A percentile compares a stretch with the other conserved stretches of the same genome.
Evolutionary conservation across 2,888 invertebrate genomes (phyloP).

Genomic region (Nomada goodeniana): DNA sequence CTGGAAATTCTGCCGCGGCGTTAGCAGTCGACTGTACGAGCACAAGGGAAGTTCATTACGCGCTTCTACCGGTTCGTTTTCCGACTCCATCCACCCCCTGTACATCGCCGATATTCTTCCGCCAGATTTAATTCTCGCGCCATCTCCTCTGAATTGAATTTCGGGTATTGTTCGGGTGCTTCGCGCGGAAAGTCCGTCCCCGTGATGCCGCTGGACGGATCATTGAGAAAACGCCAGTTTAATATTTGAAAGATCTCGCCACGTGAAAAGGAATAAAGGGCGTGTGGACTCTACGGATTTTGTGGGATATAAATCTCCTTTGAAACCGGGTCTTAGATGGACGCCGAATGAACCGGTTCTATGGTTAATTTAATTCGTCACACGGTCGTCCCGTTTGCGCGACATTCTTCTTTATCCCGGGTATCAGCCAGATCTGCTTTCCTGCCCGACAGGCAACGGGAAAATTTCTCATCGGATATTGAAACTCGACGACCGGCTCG

Average conservation of each 20-base stretch:
- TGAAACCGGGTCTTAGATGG: constrained; percentile 16
- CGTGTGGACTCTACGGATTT: constrained; percentile 2
- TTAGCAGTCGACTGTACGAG: constrained; percentile 6
- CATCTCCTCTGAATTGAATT: constrained; percentile 6
- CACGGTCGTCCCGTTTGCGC: neutral
- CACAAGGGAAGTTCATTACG: constrained; percentile 57
- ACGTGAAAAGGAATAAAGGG: neutral
- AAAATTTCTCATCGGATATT: constrained; percentile 26
- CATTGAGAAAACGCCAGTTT: constrained; percentile 1
- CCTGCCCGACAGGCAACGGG: neutral
- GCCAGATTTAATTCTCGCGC: constrained; percentile 47
- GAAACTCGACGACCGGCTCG: neutral
- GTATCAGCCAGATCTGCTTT: neutral
- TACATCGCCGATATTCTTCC: constrained; percentile 1
- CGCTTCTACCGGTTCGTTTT: constrained; percentile 47
- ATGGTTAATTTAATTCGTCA: constrained; percentile 28
- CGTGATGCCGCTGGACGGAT: neutral
- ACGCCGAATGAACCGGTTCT: constrained; percentile 1
- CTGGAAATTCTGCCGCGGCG: constrained; percentile 56
- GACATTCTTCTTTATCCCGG: neutral
- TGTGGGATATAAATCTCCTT: constrained; percentile 16
- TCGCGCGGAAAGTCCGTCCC: neutral
- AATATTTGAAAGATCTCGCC: constrained; percentile 13
- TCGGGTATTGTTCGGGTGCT: constrained; percentile 40
- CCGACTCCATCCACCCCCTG: constrained; percentile 3